Base-by-base conservation (phyloP, 2,888 invertebrate genomes). In the Heliconius sara region DNA sequence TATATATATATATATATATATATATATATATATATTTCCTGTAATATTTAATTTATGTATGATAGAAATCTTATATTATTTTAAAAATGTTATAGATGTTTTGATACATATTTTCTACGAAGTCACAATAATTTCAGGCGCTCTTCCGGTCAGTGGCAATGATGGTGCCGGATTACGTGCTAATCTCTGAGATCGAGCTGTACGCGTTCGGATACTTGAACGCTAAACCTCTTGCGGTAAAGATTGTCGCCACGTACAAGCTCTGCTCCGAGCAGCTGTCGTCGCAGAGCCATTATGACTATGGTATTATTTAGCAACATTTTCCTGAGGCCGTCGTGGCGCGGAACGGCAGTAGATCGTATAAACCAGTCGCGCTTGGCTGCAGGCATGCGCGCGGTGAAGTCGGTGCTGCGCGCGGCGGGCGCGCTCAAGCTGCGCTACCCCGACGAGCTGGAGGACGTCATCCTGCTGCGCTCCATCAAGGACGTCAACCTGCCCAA, bases 111-210 rank as follows among this genome's bases (percentile, higher is more conserved):
- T 68, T 43, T 16, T n/a, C 7, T n/a, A 57, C 13, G 6, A 22
- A 3, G n/a, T 19, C 25, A n/a, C 13, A 2, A 34, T 43, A 25
- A 80, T 88, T 89, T 0, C 85, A 97, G 97, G 98, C 98, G 0
- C 94, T 99, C 60, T 99, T 99, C 96, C 96, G 99, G 82, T 98
- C 99, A 0, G 99, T 99, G 63, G 99, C 99, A 19, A 99, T 99
- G 99, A 99, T 99, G 99, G 99, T 99, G 27, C 99, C 99, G 0
- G 99, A 99, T 92, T 99, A 99, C 89, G 98, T 98, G 30, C 92
- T 99, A 73, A 99, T 99, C 87, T 98, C 99, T 0, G 99, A 99
- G 95, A 99, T 99, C 82, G 98, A 98, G 77, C 92, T 99, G 67
- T 99, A 99, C 88, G 98, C 99, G 0, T 98, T 97, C 89, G 99